Percentiles rank a stretch among this genome's conserved stretches.
Conservation (phyloP, 2,113 vertebrate genomes). For the Zootoca vivipara region DNA sequence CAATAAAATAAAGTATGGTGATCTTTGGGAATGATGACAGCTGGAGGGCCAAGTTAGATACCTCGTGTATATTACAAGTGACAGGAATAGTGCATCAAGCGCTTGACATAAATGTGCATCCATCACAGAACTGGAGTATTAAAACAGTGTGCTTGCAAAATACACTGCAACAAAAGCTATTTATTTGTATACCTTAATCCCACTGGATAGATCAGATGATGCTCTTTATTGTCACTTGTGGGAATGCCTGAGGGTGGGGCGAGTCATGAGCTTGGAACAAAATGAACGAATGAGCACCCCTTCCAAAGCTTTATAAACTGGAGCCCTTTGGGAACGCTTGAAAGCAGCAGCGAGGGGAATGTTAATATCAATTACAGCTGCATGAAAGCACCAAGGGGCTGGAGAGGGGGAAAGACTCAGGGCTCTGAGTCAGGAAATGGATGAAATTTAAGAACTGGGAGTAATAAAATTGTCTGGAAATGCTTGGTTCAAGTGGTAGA, state of each 20-base stretch:
- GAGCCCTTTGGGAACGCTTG: not conserved
- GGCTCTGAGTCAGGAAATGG: not conserved
- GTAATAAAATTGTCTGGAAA: not conserved
- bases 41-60: not conserved
- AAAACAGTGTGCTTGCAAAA: not conserved
- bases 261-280: not conserved
- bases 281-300: not conserved
- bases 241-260: not conserved
- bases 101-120: not conserved
- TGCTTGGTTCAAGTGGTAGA: not conserved
- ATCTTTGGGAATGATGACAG: not conserved
- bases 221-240: not conserved
- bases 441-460: not conserved
- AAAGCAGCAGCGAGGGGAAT: not conserved
- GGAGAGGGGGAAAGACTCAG: not conserved
- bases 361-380: slow-evolving; percentile 1
- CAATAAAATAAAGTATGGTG: not conserved
- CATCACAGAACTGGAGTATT: not conserved
- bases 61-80: not conserved
- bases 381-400: not conserved
- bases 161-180: not conserved
- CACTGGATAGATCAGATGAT: not conserved
- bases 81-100: not conserved
- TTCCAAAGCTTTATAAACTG: not conserved
- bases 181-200: not conserved